These are phyloP conservation scores for Fissipunctia ypsillon DNA, from an alignment of 2,888 invertebrate genomes.

Conservation along the genomic window DNA sequence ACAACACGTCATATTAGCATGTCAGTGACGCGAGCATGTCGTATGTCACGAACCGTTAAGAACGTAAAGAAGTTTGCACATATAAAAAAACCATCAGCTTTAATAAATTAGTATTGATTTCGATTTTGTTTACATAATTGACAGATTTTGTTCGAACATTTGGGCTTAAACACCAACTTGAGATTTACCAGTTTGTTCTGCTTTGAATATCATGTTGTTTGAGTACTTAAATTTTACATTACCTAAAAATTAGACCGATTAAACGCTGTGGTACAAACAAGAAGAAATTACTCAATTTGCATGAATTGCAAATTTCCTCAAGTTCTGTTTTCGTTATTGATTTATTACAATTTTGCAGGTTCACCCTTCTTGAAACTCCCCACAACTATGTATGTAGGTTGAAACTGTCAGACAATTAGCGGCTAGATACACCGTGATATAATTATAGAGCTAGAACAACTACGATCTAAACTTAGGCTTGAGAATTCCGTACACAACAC, in stretches of 20 bases:
- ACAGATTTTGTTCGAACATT: not conserved
- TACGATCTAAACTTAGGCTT: conserved; percentile 20
- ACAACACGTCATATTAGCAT: no score
- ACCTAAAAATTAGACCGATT: not conserved
- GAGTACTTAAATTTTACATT: not conserved
- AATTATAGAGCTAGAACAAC: not conserved
- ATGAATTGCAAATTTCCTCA: conserved; percentile 1
- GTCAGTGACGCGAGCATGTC: no score
- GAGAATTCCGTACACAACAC: conserved; percentile 7
- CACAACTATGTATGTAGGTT: not conserved
- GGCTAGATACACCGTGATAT: not conserved
- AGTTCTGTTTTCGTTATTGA: not conserved
- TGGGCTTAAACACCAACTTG: not conserved
- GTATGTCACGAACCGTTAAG: no score
- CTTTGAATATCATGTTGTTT: not conserved
- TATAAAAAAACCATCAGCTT: no score
- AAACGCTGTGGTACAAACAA: not conserved
- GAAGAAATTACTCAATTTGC: not conserved
- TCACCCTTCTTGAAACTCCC: conserved; percentile 10
- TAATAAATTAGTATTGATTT: not conserved
- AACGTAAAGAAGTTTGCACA: no score
- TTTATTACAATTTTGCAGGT: conserved; percentile 8
- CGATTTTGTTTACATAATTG: not conserved
- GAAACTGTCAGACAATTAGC: conserved; percentile 45
- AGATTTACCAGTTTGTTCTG: not conserved